Base-by-base conservation (phyloP, 2,888 invertebrate genomes). In the Peribatodes rhomboidaria region DNA sequence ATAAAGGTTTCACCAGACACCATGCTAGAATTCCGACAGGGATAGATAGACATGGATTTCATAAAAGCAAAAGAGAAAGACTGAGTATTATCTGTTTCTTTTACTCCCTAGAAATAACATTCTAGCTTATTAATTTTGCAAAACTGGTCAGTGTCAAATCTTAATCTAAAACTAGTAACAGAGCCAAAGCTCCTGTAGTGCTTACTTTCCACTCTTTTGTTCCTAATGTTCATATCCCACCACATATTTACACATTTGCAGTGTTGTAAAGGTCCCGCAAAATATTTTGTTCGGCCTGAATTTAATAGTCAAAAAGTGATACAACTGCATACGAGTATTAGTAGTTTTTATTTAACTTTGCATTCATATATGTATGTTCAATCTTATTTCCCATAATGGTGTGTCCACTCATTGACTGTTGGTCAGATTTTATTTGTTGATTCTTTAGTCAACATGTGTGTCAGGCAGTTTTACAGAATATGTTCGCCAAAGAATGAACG, bases 161-260 rank as follows among this genome's bases (percentile, higher is more conserved):
- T 67, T 67, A 73, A 47, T 27, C 65, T 70, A 70, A n/a, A 57
- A 61, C 65, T 63, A 70, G 71, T 68, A 67, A 66, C 56, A 47
- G 71, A 79, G 72, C 76, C 71, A 11, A 58, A 65, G 76, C 74
- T 65, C 71, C 41, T 60, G 67, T 67, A 68, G 70, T 65, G 58
- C 46, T 47, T 46, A 61, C 67, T 73, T 75, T 73, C 71, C 72
- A 70, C 66, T 72, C 75, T 74, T 75, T 72, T 50, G 70, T 72
- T 68, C 67, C 62, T 67, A 68, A 70, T 39, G 18, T 53, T 41
- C 10, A 2, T 50, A 57, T 63, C 57, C 67, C 67, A 11, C 55
- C 54, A 70, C 63, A 73, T 68, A 73, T 77, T 79, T 73, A 71
- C 71, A 73, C 63, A 46, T 33, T 49, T 54, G 73, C 68, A 62